Evolutionary conservation across 2,888 invertebrate genomes (phyloP).

Genomic region (Diloba caeruleocephala): DNA sequence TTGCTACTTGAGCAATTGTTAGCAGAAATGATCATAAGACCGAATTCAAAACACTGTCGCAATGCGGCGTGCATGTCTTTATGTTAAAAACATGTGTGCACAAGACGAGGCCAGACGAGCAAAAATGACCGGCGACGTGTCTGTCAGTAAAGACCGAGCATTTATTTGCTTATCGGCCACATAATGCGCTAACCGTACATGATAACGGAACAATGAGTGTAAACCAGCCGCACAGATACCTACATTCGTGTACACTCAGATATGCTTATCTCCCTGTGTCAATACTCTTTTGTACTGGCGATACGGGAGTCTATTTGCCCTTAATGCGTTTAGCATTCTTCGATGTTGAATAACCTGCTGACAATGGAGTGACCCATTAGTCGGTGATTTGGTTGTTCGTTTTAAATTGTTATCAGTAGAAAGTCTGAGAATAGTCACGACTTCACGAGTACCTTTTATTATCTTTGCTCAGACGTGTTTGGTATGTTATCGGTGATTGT

Average conservation of each 20-base stretch:
- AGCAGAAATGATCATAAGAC: slow-evolving; percentile 15
- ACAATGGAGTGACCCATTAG: slow-evolving; percentile 82
- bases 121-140: slow-evolving; percentile 56
- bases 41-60: slow-evolving; percentile 36
- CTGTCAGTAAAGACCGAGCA: slow-evolving; percentile 63
- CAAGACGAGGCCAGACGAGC: slow-evolving; percentile 47
- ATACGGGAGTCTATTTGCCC: slow-evolving; percentile 86
- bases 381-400: slow-evolving; percentile 62
- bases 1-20: neutral
- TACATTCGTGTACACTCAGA: slow-evolving; percentile 82
- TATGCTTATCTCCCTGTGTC: slow-evolving; percentile 85
- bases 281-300: slow-evolving; percentile 87
- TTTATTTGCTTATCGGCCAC: slow-evolving; percentile 85
- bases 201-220: slow-evolving; percentile 87
- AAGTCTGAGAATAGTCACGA: slow-evolving; percentile 58
- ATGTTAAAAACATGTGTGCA: slow-evolving; percentile 28
- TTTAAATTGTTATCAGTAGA: slow-evolving; percentile 67
- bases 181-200: slow-evolving; percentile 83
- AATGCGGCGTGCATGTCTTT: slow-evolving; percentile 27
- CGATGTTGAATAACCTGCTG: slow-evolving; percentile 77
- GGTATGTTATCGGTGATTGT: slow-evolving; percentile 59
- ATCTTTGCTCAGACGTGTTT: slow-evolving; percentile 58
- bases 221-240: slow-evolving; percentile 77
- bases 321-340: slow-evolving; percentile 84
- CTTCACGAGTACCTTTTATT: slow-evolving; percentile 52